Percentiles rank a stretch among this genome's conserved stretches.
phyloP scores from a whole-genome alignment of 2,797 vertebrate species.

The Gadopsis marmoratus region DNA sequence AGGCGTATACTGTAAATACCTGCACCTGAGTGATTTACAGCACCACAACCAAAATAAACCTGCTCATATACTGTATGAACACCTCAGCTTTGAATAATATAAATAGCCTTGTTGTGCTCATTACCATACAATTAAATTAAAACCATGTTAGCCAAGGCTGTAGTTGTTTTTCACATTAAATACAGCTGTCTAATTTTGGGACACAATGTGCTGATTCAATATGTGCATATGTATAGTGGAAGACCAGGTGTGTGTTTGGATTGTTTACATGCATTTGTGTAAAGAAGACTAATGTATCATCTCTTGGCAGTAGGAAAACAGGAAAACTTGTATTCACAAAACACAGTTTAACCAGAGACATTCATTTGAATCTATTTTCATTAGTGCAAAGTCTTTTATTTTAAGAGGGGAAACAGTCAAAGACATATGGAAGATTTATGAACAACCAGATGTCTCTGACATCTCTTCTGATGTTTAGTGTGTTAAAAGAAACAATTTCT shows the following conservation, averaged over 20 bases:
- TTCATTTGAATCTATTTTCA: constrained; percentile 60
- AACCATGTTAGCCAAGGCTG: not conserved
- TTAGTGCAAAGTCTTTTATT: constrained; percentile 56
- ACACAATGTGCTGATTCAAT: constrained; percentile 15
- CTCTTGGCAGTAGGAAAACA: constrained; percentile 20
- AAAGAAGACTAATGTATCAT: constrained; percentile 46
- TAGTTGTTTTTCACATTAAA: constrained; percentile 32
- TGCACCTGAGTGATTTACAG: constrained; percentile 59
- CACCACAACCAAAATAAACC: constrained; percentile 43
- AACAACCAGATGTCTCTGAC: constrained; percentile 75
- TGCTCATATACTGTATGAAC: constrained; percentile 11
- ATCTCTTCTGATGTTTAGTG: constrained; percentile 68
- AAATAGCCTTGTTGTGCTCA: constrained; percentile 31
- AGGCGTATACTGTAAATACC: constrained; percentile 47
- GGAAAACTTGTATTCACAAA: constrained; percentile 25
- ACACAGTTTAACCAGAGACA: constrained; percentile 41
- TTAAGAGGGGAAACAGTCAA: constrained; percentile 53
- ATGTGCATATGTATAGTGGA: not conserved
- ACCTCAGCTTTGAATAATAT: constrained; percentile 21
- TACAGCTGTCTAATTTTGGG: constrained; percentile 17
- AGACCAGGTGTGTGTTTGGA: constrained; percentile 29
- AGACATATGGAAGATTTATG: constrained; percentile 71
- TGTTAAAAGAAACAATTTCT: constrained; percentile 66
- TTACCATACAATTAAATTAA: constrained; percentile 39
- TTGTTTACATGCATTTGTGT: constrained; percentile 4